These are phyloP conservation scores for Schizopygopsis malacanthus DNA, from an alignment of 2,797 vertebrate genomes.

Conservation along the genomic window DNA sequence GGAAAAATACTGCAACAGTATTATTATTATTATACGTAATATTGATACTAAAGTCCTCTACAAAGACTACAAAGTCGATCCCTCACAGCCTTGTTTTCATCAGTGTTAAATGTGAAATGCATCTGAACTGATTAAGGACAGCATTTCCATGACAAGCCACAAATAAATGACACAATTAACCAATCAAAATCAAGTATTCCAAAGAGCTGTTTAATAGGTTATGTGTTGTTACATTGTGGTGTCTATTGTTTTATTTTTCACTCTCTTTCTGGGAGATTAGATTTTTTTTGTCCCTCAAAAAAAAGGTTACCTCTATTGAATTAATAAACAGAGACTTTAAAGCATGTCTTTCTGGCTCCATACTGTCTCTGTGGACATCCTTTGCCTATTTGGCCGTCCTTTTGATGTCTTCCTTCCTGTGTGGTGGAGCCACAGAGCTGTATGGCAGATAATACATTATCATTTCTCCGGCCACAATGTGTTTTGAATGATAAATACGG, in stretches of 20 bases:
- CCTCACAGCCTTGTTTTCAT: neutral
- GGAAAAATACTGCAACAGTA: neutral
- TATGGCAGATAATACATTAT: constrained; percentile 80
- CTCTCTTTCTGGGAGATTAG: neutral
- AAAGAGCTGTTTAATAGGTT: neutral
- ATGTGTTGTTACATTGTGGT: neutral
- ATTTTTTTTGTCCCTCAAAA: neutral
- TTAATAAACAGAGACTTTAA: constrained; percentile 19
- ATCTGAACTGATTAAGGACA: neutral
- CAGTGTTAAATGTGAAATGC: neutral
- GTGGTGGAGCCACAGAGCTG: constrained; percentile 69
- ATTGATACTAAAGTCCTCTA: neutral
- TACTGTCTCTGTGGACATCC: constrained; percentile 58
- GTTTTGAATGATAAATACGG: constrained; percentile 71
- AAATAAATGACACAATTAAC: neutral
- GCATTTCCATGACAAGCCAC: too few relatives aligned
- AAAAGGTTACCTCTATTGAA: neutral
- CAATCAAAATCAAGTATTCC: neutral
- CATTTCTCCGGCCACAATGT: constrained; percentile 61
- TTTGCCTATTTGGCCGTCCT: constrained; percentile 65
- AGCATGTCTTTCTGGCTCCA: constrained; percentile 26
- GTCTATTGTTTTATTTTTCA: neutral
- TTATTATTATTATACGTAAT: neutral
- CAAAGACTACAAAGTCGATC: neutral
- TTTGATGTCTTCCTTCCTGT: constrained; percentile 79